phyloP scores from a whole-genome alignment of 2,797 vertebrate genomes.

The Gymnothorax reevesii region DNA sequence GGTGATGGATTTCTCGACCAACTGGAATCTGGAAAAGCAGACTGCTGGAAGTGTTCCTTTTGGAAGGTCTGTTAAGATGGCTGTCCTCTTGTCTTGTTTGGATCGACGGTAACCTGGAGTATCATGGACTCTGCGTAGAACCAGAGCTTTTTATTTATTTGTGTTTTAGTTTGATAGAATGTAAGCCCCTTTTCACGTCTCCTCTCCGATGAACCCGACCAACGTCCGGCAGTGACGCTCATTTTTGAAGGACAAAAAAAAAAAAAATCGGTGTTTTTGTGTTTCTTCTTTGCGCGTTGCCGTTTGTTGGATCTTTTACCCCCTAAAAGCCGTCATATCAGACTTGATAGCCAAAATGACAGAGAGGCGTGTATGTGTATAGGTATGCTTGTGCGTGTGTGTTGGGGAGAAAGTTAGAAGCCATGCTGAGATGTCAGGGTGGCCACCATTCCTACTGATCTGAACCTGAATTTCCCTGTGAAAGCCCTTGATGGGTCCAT shows the following conservation, averaged over 20 bases:
- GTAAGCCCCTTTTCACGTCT: neutral
- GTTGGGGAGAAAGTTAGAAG: neutral
- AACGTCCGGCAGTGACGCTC: neutral
- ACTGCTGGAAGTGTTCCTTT: neutral
- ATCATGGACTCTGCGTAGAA: neutral
- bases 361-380: constrained; percentile 3
- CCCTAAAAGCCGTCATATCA: neutral
- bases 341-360: constrained; percentile 2
- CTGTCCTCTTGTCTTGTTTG: neutral
- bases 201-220: neutral
- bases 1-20: neutral
- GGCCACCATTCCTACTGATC: neutral
- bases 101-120: neutral
- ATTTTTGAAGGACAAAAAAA: constrained; percentile 2
- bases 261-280: constrained; percentile 16
- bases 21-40: neutral
- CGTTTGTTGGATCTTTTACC: neutral
- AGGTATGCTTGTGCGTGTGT: neutral
- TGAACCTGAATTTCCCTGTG: neutral
- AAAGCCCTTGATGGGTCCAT: neutral
- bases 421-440: neutral
- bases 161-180: constrained; percentile 23
- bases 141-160: constrained; percentile 18
- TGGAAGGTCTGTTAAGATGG: neutral
- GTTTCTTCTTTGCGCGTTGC: neutral